Base-by-base conservation (phyloP, 1,140 invertebrate species). In the Zaprionus lachaisei region DNA sequence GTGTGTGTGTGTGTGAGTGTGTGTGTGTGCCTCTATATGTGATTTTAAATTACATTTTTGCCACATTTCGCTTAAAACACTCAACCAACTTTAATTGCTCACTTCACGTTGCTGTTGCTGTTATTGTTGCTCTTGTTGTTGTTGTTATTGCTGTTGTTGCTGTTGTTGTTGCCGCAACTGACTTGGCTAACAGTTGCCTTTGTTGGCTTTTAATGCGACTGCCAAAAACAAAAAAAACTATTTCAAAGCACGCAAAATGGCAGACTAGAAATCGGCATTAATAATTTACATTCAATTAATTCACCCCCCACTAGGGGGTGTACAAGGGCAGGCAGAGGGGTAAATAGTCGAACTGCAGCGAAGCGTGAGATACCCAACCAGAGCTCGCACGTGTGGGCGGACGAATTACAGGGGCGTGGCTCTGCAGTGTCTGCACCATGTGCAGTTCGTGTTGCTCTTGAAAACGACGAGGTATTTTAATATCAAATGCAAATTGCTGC, bases 11-110 rank as follows among this genome's bases (percentile, higher is more conserved):
- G 62, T 4, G 44, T 54, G 37, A 38, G 65, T 41, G 38, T 63
- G 14, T 24, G 44, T 41, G 7, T 77, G 55, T 64, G 24, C 54
- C 60, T 37, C 49, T 57, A 17, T 74, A 56, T 86, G 66, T 68
- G 70, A 64, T 76, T 80, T 79, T 49, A 79, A 81, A 90, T 77
- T 85, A 85, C 76, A 90, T 76, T 89, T 89, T 81, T 89, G 85
- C 86, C 86, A 85, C 81, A 79, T 84, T 89, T 85, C 82, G 82
- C 70, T 77, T 60, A 67, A 77, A 62, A 77, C 69, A 65, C 69
- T 76, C 69, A 77, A 77, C 69, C 72, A 62, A 77, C 57, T 79
- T 85, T 87, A 87, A 87, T 87, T 87, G 81, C 71, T 76, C 55
- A 62, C 79, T 87, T 82, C 81, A 89, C 12, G 81, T 76, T 83